A percentile compares a stretch with the other conserved stretches of the same genome.
Conservation (phyloP, 2,888 invertebrate species). For the Acanthococcus lagerstroemiae region DNA sequence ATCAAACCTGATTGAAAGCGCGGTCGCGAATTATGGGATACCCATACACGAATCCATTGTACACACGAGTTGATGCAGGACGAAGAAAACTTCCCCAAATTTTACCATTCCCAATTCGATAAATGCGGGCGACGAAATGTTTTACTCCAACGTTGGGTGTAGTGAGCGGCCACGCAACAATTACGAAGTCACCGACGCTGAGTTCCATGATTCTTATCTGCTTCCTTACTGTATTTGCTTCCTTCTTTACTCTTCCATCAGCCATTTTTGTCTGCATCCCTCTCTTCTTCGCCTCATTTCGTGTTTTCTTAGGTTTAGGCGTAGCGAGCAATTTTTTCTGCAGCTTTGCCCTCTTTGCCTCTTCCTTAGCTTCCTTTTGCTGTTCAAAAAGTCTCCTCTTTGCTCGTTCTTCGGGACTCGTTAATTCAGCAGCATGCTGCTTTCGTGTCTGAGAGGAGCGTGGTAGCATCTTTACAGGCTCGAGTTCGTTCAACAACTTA, state of each 20-base stretch:
- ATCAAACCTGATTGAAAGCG: not conserved
- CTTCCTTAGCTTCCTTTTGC: not conserved
- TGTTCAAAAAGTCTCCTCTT: not conserved
- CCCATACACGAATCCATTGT: not conserved
- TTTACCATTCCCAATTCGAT: not conserved
- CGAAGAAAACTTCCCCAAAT: not conserved
- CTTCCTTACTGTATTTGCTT: not conserved
- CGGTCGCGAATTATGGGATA: not conserved
- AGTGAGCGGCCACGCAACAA: not conserved
- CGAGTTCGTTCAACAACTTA: too few species aligned
- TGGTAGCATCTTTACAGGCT: not conserved
- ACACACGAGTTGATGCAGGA: not conserved
- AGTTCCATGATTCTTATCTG: not conserved
- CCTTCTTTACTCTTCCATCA: too few species aligned
- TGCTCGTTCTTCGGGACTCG: not conserved
- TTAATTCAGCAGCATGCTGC: not conserved
- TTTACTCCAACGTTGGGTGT: not conserved
- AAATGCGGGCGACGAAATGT: not conserved
- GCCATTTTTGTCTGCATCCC: too few species aligned
- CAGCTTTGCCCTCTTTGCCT: not conserved
- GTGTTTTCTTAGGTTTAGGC: too few species aligned
- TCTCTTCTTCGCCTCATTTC: too few species aligned
- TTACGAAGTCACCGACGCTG: not conserved
- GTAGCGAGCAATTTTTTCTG: too few species aligned
- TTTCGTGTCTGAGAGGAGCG: not conserved